Evolutionary conservation across 1,140 invertebrate genomes (phyloP), one percentile per base, ranked within the genome.

Genomic region (Trialeurodes vaporariorum): DNA sequence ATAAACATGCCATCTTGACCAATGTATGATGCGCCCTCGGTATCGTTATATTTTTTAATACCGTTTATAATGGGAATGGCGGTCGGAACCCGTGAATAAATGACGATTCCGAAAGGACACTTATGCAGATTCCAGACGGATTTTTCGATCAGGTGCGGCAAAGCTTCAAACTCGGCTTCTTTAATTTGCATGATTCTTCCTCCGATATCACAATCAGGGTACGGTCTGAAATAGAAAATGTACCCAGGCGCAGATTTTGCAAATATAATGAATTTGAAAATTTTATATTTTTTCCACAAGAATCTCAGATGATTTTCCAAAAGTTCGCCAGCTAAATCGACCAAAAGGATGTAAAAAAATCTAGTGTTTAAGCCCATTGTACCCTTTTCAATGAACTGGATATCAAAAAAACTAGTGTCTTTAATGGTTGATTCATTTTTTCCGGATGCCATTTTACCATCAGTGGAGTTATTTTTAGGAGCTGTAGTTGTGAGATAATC

Each of bases 1-100:
- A 79, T 27, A 1, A 80, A 65, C 17, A 73, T 68, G 5, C 76
- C 77, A 63, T 80, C 78, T 21, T 65, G 60, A 0, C 71, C 71
- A 12, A 22, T 23, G 34, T 40, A 71, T 11, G 17, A 24, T 21
- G 27, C 62, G 13, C 22, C 34, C n/a, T 61, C 34, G 23, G 24
- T 11, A 17, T 69, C 63, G n/a, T 59, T n/a, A 61, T 67, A 65
- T 22, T 65, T n/a, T 64, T 63, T 62, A 40, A 66, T 58, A 27
- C 63, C 22, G n/a, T 65, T 26, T 9, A 59, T n/a, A 2, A 17
- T 2, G 66, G 59, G 61, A 5, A 76, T 67, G 12, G 70, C 69
- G 17, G 76, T 77, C 22, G 76, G 75, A 22, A 68, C 27, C 34
- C 70, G 59, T 1, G 68, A 17, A 67, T 79, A 79, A 5, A 79